Percentiles rank a stretch among this genome's conserved stretches.
These are phyloP conservation scores for Craterocephalus amniculus DNA, from an alignment of 2,797 vertebrate species.

Conservation along the genomic window DNA sequence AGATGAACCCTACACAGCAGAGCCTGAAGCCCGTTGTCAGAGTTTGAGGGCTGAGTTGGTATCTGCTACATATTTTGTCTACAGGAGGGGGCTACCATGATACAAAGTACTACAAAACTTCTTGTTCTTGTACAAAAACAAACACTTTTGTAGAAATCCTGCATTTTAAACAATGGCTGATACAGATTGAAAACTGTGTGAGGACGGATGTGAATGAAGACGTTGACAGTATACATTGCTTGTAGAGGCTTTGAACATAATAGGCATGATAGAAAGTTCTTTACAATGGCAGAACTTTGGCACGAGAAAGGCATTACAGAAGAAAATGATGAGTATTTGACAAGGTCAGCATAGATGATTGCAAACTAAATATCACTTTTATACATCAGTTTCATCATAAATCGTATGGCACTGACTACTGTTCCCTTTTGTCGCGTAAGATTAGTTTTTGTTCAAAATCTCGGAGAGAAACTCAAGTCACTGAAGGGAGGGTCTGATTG, in stretches of 20 bases:
- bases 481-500: constrained; percentile 49
- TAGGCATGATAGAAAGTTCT: constrained; percentile 69
- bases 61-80: constrained; percentile 81
- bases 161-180: constrained; percentile 75
- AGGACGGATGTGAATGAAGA: constrained; percentile 42
- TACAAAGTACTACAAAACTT: constrained; percentile 87
- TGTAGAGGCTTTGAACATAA: constrained; percentile 65
- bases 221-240: constrained; percentile 61
- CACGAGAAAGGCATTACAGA: constrained; percentile 75
- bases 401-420: constrained; percentile 66
- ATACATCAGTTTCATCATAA: constrained; percentile 66
- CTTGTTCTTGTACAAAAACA: constrained; percentile 85
- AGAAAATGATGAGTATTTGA: constrained; percentile 64
- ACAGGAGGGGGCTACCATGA: constrained; percentile 76
- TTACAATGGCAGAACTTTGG: constrained; percentile 79
- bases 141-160: constrained; percentile 82
- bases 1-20: constrained; percentile 71
- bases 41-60: constrained; percentile 62
- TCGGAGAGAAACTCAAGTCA: constrained; percentile 60
- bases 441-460: constrained; percentile 59
- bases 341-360: constrained; percentile 65
- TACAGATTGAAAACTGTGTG: constrained; percentile 67
- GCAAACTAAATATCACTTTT: constrained; percentile 66
- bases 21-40: constrained; percentile 66
- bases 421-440: constrained; percentile 48